phyloP scores from a whole-genome alignment of 2,888 invertebrate genomes.

The Serrognathus titanus region DNA sequence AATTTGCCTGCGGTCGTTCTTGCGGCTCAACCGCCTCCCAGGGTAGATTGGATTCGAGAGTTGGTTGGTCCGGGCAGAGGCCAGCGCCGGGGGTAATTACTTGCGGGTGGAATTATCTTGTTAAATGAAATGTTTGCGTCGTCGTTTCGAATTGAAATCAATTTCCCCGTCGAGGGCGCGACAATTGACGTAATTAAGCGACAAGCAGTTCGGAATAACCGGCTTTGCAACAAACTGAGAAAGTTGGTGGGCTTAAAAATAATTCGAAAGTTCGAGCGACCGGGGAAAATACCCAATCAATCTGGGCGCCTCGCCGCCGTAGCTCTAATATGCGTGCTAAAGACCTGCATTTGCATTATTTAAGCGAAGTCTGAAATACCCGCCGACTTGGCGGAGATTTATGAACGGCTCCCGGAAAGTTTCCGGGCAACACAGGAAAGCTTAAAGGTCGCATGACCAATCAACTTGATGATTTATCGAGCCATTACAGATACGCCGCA shows the following conservation, averaged over 20 bases:
- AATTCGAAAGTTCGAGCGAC: too few species aligned
- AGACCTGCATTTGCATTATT: slow-evolving; percentile 2
- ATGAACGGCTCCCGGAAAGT: not conserved
- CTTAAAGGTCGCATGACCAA: slow-evolving; percentile 5
- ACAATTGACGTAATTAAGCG: too few species aligned
- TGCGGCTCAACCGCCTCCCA: slow-evolving; percentile 24
- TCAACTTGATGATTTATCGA: slow-evolving; percentile 22
- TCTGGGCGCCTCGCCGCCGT: not conserved
- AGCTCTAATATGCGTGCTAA: not conserved
- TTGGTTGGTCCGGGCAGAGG: slow-evolving; percentile 23
- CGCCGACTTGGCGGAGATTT: not conserved
- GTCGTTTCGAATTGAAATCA: too few species aligned
- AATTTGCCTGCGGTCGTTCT: slow-evolving; percentile 30
- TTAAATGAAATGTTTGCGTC: slow-evolving; percentile 30
- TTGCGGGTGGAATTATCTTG: slow-evolving; percentile 29
- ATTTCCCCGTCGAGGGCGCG: too few species aligned
- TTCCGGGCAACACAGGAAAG: slow-evolving; percentile 4
- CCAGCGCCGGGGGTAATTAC: slow-evolving; percentile 28
- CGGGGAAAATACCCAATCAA: too few species aligned
- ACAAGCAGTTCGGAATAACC: too few species aligned
- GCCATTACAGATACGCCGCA: slow-evolving; percentile 18
- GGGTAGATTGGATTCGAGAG: slow-evolving; percentile 31
- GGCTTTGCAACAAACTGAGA: too few species aligned
- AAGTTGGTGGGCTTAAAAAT: too few species aligned
- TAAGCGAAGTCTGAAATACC: not conserved